phyloP scores from a whole-genome alignment of 2,888 invertebrate species.

The Dicroscelio sp. region DNA sequence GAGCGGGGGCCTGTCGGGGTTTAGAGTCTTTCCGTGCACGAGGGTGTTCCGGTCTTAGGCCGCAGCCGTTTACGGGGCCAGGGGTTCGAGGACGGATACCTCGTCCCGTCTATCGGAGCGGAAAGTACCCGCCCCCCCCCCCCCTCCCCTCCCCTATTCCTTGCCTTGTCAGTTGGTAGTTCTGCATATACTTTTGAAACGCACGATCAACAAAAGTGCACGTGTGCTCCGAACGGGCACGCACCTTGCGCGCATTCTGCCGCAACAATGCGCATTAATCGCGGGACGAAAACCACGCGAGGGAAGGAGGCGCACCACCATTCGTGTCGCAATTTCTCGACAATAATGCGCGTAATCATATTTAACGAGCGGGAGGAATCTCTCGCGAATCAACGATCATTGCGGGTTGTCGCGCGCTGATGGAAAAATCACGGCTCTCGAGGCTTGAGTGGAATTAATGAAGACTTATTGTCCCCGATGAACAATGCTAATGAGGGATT shows the following conservation, averaged over 20 bases:
- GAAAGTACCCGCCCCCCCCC: conserved; percentile 17
- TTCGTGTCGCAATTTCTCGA: conserved; percentile 26
- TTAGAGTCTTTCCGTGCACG: too few species aligned
- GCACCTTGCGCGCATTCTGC: conserved; percentile 62
- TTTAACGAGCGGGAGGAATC: conserved; percentile 43
- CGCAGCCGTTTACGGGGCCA: too few species aligned
- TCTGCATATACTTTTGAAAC: conserved; percentile 17
- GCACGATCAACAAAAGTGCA: conserved; percentile 17
- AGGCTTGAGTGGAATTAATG: conserved; percentile 36
- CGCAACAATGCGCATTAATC: conserved; percentile 60
- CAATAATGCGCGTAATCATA: conserved; percentile 52
- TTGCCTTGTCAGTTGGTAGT: too few species aligned
- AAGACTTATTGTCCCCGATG: conserved; percentile 41
- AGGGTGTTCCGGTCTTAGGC: too few species aligned
- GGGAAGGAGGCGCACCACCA: background rate
- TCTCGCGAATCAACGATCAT: conserved; percentile 63
- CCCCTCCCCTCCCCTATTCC: background rate
- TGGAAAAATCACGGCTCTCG: conserved; percentile 37
- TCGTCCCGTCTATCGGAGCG: conserved; percentile 69
- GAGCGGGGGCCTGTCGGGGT: too few species aligned
- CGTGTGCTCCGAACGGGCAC: conserved; percentile 19
- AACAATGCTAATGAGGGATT: too few species aligned
- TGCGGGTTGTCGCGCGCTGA: conserved; percentile 43
- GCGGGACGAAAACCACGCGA: conserved; percentile 24
- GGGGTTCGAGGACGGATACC: conserved; percentile 74